Conservation (phyloP, 2,113 vertebrate species). For the Larimichthys polyactis region DNA sequence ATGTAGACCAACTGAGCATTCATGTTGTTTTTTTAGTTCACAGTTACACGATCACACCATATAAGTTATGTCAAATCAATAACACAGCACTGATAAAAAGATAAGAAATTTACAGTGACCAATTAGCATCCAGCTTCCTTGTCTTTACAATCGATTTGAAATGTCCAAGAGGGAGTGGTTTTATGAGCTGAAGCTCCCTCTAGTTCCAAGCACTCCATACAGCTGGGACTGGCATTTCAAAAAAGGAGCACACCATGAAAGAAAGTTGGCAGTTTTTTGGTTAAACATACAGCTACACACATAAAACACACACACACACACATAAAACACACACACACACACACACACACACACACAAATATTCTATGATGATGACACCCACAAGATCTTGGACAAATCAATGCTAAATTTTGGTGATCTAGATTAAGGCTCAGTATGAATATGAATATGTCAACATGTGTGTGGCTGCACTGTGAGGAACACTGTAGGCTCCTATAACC, state of each 20-base stretch:
- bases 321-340: too few relatives aligned
- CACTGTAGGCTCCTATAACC: not conserved
- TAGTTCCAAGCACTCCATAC: not conserved
- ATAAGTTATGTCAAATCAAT: constrained; percentile 46
- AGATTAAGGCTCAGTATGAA: not conserved
- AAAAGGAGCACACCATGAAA: constrained; percentile 1
- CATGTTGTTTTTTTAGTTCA: constrained; percentile 11
- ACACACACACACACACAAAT: too few relatives aligned
- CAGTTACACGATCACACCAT: constrained; percentile 1
- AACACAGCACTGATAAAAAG: constrained; percentile 10
- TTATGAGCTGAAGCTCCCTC: not conserved
- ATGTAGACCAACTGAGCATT: constrained; percentile 3
- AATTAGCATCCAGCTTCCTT: constrained; percentile 13
- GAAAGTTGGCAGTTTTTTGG: not conserved
- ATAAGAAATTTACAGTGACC: not conserved
- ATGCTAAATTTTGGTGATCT: not conserved
- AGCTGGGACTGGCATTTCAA: not conserved
- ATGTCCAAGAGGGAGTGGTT: constrained; percentile 10
- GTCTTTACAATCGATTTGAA: constrained; percentile 27
- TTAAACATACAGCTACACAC: not conserved
- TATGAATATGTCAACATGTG: not conserved
- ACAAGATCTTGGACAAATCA: not conserved
- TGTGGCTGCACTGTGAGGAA: not conserved
- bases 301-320: too few relatives aligned
- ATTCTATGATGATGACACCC: not conserved